phyloP scores from a whole-genome alignment of 2,113 vertebrate species.

The Formicarius rufipectus region DNA sequence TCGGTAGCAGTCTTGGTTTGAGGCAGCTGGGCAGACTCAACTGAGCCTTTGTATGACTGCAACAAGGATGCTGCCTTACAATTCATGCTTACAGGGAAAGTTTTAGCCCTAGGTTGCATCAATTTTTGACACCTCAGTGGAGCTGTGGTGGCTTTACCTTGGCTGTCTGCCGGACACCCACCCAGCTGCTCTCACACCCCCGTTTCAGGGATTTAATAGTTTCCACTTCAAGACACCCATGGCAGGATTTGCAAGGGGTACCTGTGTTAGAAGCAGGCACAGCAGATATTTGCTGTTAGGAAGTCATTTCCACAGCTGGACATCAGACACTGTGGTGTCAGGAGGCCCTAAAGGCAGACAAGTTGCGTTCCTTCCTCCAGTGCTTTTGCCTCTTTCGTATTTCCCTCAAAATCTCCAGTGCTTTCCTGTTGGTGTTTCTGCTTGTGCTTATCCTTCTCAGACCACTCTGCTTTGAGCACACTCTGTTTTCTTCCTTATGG shows the following conservation, averaged over 20 bases:
- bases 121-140: not conserved
- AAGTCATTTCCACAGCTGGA: not conserved
- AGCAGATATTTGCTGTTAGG: not conserved
- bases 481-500: not conserved
- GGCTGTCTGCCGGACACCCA: not conserved
- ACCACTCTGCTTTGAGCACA: not conserved
- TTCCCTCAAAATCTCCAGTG: not conserved
- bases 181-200: not conserved
- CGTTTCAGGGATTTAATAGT: not conserved
- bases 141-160: not conserved
- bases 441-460: not conserved
- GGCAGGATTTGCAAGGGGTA: not conserved
- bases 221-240: not conserved
- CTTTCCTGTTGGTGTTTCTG: not conserved
- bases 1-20: not conserved
- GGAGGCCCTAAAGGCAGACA: not conserved
- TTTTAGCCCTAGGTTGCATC: not conserved
- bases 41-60: not conserved
- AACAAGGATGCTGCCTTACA: not conserved
- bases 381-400: not conserved
- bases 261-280: not conserved
- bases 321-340: not conserved
- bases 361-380: not conserved
- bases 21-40: not conserved
- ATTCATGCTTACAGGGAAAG: not conserved